Conservation (phyloP, 2,797 vertebrate genomes). For the Acropternis orthonyx region DNA sequence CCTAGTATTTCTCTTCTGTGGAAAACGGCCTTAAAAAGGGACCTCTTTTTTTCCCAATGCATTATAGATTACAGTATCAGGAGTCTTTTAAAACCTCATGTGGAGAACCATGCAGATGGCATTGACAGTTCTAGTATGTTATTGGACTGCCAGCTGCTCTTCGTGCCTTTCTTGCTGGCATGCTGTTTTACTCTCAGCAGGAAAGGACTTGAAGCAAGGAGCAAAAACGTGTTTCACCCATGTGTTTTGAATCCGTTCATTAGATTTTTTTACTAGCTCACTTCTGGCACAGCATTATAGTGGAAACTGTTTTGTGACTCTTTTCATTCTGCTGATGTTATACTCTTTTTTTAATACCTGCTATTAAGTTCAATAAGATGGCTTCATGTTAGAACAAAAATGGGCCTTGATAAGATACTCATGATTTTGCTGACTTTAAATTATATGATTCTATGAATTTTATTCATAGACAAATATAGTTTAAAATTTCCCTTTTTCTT, state of each 20-base stretch:
- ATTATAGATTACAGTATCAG: conserved; percentile 17
- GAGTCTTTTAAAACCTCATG: conserved; percentile 27
- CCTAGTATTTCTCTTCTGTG: not conserved
- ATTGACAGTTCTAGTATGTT: conserved; percentile 16
- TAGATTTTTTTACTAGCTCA: not conserved
- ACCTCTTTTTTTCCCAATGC: not conserved
- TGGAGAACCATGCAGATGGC: conserved; percentile 12
- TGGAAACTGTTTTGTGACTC: not conserved
- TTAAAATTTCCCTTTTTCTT: not conserved
- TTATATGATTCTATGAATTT: not conserved
- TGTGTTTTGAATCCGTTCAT: not conserved
- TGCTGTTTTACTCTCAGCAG: conserved; percentile 49
- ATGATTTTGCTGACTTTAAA: not conserved
- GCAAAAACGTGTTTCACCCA: conserved; percentile 30
- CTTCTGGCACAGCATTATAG: not conserved
- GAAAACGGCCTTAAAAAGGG: conserved; percentile 10
- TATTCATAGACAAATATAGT: not conserved
- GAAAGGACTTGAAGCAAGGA: conserved; percentile 32
- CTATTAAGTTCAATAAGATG: not conserved
- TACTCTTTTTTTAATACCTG: not conserved
- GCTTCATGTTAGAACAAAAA: not conserved
- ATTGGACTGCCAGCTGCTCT: conserved; percentile 55
- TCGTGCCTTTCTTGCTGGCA: not conserved
- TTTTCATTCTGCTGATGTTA: not conserved
- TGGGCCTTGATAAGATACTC: not conserved